Evolutionary conservation across 1,140 invertebrate species (phyloP), one percentile per base, ranked within the genome.

Genomic region (Lordiphosa stackelbergi): DNA sequence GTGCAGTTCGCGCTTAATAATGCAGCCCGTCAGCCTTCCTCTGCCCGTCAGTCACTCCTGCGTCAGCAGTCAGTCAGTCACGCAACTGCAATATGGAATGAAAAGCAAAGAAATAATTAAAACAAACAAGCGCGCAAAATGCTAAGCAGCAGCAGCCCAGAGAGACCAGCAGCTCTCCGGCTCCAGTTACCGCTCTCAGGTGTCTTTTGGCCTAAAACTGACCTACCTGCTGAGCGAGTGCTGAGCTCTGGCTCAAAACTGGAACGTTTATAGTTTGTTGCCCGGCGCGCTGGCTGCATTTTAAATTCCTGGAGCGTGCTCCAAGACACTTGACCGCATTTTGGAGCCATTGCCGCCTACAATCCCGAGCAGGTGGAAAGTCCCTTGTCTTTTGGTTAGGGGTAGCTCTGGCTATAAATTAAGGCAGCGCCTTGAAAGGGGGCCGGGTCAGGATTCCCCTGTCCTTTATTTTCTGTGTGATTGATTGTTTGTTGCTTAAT

Each of bases 211-310:
- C 31, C 57, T 37, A 48, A 56, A 81, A 81, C 75, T 79, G 75
- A 81, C 75, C 74, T 79, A 79, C 74, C 75, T 79, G 75, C 65
- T 54, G 48, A 48, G 59, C 9, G 4, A n/a, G 28, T 42, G 51
- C n/a, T n/a, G n/a, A n/a, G 52, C 24, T 49, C 69, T 79, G 75
- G 75, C 74, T 59, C 66, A 57, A 75, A 83, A 83, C 77, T 63
- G 77, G 77, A 83, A 83, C 77, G 77, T n/a, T 83, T 83, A 83
- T 83, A 83, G 77, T 83, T 83, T 83, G 83, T 83, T 71, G 77
- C 72, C 52, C 54, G 52, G 47, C 60, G 73, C 59, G 73, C 52
- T 71, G 73, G 62, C 41, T 60, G 71, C 57, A 66, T 73, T 73
- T 69, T 66, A 55, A 69, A 65, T 83, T 83, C n/a, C n/a, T 83